phyloP scores from a whole-genome alignment of 1,140 invertebrate species.

The Pseudachorutes palmiensis region DNA sequence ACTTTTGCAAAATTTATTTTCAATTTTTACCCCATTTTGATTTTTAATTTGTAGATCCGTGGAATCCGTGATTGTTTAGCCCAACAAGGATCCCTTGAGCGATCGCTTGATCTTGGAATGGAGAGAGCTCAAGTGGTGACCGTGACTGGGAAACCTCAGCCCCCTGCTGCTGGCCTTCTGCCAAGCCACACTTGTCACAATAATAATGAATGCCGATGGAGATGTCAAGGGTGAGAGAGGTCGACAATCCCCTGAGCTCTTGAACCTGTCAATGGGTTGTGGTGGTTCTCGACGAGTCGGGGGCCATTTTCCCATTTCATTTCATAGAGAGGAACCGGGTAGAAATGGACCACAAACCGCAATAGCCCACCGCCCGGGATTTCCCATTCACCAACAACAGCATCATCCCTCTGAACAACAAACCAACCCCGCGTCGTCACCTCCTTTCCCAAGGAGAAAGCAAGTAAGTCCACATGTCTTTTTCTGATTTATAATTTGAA shows the following conservation, averaged over 20 bases:
- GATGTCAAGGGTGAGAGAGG: not conserved
- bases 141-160: not conserved
- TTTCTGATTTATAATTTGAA: too few relatives aligned
- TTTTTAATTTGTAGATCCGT: too few relatives aligned
- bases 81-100: too few relatives aligned
- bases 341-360: constrained; percentile 26
- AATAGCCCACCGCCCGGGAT: not conserved
- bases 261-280: constrained; percentile 32
- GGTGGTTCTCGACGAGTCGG: not conserved
- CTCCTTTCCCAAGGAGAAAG: constrained; percentile 21
- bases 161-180: too few relatives aligned
- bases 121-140: constrained; percentile 1
- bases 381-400: constrained; percentile 14
- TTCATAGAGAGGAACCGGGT: not conserved
- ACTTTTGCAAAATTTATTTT: too few relatives aligned
- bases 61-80: too few relatives aligned
- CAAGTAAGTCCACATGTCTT: constrained; percentile 18
- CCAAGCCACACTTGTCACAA: constrained; percentile 7
- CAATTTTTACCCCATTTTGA: too few relatives aligned
- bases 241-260: constrained; percentile 23
- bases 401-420: constrained; percentile 20
- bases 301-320: not conserved
- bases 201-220: constrained; percentile 2
- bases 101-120: not conserved
- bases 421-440: constrained; percentile 6